Conservation (phyloP, 1,140 invertebrate genomes). For the Caligus rogercresseyi region DNA sequence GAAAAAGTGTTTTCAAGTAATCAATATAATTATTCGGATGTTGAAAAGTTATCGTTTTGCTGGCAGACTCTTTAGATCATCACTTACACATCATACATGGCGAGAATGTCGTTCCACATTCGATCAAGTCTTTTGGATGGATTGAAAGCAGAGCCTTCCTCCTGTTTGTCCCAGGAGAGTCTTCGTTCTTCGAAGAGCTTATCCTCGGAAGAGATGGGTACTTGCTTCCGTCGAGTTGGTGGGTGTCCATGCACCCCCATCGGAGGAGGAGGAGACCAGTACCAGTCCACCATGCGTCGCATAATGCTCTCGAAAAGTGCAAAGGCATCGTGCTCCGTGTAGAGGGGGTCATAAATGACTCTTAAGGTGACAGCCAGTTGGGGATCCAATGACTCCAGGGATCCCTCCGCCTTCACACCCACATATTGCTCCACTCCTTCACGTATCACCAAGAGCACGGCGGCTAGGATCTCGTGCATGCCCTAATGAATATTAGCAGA, state of each 20-base stretch:
- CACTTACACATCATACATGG: neutral
- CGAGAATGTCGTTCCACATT: neutral
- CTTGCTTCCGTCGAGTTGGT: neutral
- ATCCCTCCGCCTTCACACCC: neutral
- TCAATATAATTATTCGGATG: no score
- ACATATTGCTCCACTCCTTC: neutral
- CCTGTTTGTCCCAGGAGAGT: neutral
- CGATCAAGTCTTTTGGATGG: neutral
- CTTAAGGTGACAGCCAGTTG: neutral
- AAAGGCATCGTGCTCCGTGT: conserved; percentile 10
- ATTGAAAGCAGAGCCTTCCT: neutral
- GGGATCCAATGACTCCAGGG: neutral
- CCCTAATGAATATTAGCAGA: neutral
- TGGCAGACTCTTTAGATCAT: neutral
- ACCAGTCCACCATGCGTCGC: conserved; percentile 3
- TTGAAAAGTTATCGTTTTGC: no score
- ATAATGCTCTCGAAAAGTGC: conserved; percentile 9
- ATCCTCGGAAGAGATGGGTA: neutral
- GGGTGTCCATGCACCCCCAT: no score
- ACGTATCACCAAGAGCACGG: neutral
- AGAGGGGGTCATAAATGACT: neutral
- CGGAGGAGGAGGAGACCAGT: neutral
- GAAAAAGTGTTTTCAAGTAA: no score
- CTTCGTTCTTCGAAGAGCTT: neutral
- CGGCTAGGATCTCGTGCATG: conserved; percentile 11